These are phyloP conservation scores for Himalopsyche kuldschensis DNA, from an alignment of 2,888 invertebrate species.

Conservation along the genomic window DNA sequence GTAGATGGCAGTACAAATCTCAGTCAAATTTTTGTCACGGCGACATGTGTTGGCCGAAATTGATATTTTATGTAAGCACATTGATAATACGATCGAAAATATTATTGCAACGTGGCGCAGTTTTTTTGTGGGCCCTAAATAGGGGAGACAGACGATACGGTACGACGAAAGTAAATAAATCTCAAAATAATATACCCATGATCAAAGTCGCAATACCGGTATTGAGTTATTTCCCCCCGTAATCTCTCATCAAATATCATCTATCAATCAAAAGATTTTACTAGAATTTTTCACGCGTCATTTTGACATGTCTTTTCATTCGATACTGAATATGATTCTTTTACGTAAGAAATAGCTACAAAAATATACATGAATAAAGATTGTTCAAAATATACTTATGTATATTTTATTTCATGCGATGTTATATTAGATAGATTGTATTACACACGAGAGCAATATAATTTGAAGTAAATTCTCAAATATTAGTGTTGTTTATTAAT, in stretches of 20 bases:
- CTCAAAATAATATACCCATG: neutral
- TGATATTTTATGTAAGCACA: constrained; percentile 28
- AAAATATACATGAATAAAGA: too few relatives aligned
- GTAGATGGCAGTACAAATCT: neutral
- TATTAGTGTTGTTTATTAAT: too few relatives aligned
- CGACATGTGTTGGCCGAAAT: constrained; percentile 32
- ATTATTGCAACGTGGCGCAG: neutral
- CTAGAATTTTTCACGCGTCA: neutral
- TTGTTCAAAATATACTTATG: too few relatives aligned
- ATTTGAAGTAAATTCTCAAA: too few relatives aligned
- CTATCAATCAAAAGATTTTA: neutral
- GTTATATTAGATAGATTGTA: too few relatives aligned
- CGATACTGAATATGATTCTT: too few relatives aligned
- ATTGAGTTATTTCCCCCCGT: neutral
- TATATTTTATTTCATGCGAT: too few relatives aligned
- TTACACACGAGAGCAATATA: too few relatives aligned
- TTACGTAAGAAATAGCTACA: too few relatives aligned
- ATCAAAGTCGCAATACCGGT: neutral
- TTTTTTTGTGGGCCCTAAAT: neutral
- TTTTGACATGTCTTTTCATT: neutral
- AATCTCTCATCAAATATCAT: neutral
- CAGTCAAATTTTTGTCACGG: constrained; percentile 20
- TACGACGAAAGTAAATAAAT: neutral
- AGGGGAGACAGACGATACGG: neutral
- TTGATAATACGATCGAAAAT: constrained; percentile 11